Percentiles rank a stretch among this genome's conserved stretches.
Evolutionary conservation across 1,140 invertebrate species (phyloP).

Genomic region (Dendroctonus ponderosae): DNA sequence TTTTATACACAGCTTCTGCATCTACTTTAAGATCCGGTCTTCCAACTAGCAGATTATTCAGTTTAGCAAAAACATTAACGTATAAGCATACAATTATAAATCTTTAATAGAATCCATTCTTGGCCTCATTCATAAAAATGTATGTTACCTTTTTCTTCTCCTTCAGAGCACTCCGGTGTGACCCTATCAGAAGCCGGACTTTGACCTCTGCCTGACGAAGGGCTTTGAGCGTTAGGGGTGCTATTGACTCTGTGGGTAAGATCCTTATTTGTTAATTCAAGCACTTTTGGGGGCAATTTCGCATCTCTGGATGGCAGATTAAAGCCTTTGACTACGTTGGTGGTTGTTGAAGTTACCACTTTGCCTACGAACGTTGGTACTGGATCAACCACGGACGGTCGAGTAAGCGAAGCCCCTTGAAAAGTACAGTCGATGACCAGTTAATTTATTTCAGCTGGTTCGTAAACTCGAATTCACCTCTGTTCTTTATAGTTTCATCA

Average conservation of each 20-base stretch:
- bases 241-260: conserved; percentile 5
- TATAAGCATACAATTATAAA: too few relatives aligned
- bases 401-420: conserved; percentile 3
- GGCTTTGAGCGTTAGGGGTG: conserved; percentile 62
- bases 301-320: conserved; percentile 47
- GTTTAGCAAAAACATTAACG: too few relatives aligned
- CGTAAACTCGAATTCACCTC: conserved; percentile 40
- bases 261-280: background rate
- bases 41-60: conserved; percentile 7
- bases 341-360: conserved; percentile 42
- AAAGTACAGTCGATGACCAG: background rate
- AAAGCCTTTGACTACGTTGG: conserved; percentile 53
- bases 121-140: too few relatives aligned
- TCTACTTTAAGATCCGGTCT: conserved; percentile 59
- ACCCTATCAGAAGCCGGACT: conserved; percentile 62
- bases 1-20: conserved; percentile 63
- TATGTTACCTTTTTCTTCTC: conserved; percentile 42
- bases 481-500: conserved; percentile 37
- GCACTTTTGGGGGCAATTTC: conserved; percentile 29
- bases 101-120: too few relatives aligned
- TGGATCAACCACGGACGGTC: conserved; percentile 27
- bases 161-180: conserved; percentile 45
- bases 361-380: conserved; percentile 27
- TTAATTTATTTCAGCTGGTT: background rate
- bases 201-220: conserved; percentile 52